Evolutionary conservation across 2,797 vertebrate genomes (phyloP).

Genomic region (Centropyge bicolor): DNA sequence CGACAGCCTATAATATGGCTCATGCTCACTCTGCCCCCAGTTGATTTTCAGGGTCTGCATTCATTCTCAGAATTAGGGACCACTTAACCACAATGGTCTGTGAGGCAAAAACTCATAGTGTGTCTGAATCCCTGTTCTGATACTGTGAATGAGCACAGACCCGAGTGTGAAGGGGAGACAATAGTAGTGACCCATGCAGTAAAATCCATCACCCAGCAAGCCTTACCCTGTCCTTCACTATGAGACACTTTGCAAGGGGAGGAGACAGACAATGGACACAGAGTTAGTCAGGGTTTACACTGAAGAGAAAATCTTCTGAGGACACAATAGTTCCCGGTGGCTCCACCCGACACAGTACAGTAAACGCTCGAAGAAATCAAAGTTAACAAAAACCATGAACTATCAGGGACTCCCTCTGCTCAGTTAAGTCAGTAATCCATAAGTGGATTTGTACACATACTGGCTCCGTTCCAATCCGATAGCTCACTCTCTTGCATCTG

Average conservation of each 20-base stretch:
- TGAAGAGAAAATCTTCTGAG: slow-evolving; percentile 29
- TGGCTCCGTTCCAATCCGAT: slow-evolving; percentile 64
- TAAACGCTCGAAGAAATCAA: slow-evolving; percentile 42
- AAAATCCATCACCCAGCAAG: slow-evolving; percentile 78
- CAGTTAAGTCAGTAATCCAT: slow-evolving; percentile 64
- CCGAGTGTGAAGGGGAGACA: slow-evolving; percentile 72
- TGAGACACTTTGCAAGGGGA: slow-evolving; percentile 87
- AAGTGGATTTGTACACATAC: slow-evolving; percentile 62
- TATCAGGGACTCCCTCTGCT: slow-evolving; percentile 53
- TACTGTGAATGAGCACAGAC: slow-evolving; percentile 80
- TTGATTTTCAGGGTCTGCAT: slow-evolving; percentile 72
- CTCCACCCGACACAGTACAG: slow-evolving; percentile 38
- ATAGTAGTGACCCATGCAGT: slow-evolving; percentile 83
- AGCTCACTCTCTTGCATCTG: slow-evolving; percentile 47
- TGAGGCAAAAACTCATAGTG: slow-evolving; percentile 9
- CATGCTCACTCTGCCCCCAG: slow-evolving; percentile 72
- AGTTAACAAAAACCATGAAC: slow-evolving; percentile 40
- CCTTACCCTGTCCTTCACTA: slow-evolving; percentile 90
- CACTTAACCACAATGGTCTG: slow-evolving; percentile 28
- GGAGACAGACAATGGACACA: slow-evolving; percentile 84
- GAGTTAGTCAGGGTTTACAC: slow-evolving; percentile 78
- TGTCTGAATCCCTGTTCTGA: slow-evolving; percentile 56
- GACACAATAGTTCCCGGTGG: slow-evolving; percentile 38
- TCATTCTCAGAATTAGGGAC: slow-evolving; percentile 75
- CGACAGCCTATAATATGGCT: slow-evolving; percentile 58